Evolutionary conservation across 64 coral and sea anemone genomes (phyloP).

Genomic region (Montipora sp.): DNA sequence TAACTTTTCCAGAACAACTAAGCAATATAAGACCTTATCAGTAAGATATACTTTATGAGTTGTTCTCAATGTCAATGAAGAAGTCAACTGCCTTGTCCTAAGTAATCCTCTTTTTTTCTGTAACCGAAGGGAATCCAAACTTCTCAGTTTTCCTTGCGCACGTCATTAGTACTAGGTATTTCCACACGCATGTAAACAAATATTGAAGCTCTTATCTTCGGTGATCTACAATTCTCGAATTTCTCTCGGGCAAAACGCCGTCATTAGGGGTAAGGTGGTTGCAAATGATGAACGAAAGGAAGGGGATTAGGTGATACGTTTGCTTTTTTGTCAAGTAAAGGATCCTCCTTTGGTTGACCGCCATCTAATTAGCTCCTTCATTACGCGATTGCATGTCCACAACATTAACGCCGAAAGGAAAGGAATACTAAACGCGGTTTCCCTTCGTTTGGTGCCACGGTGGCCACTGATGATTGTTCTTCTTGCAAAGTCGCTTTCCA

Average conservation of each 20-base stretch:
- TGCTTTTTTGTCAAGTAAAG: neutral
- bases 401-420: neutral
- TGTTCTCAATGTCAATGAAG: no score
- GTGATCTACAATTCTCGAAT: neutral
- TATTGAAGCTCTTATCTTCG: neutral
- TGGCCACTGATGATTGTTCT: no score
- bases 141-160: no score
- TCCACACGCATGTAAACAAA: neutral
- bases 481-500: no score
- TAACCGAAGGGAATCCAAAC: neutral
- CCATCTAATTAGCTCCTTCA: no score
- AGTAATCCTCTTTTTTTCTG: neutral
- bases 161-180: no score
- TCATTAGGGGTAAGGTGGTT: conserved; percentile 11
- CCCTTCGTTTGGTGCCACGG: no score
- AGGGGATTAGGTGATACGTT: neutral
- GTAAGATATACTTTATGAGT: no score
- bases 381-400: no score
- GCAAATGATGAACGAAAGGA: neutral
- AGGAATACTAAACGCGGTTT: no score
- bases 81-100: neutral
- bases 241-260: conserved; percentile 12
- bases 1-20: neutral
- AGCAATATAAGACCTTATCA: neutral
- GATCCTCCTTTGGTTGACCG: neutral